Evolutionary conservation across 2,797 vertebrate genomes (phyloP), one percentile per base, ranked within the genome.

Genomic region (Pitangus sulphuratus): DNA sequence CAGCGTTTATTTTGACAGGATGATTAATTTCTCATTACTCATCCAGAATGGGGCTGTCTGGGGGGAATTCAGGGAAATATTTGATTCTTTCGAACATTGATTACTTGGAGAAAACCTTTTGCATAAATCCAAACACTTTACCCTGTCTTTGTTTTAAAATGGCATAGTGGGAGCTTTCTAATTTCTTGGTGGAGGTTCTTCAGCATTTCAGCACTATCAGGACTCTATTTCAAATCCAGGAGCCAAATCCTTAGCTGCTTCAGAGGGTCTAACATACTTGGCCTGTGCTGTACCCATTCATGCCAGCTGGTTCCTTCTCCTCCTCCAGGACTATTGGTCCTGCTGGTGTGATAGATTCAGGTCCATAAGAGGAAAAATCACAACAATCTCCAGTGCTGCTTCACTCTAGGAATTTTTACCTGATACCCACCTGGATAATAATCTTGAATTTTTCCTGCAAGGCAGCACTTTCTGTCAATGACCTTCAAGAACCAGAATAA

Each of bases 11-110:
- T 94, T 74, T 97, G 95, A 95, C 95, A 95, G 87, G 85, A 94
- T 97, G 96, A 97, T 96, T 96, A 94, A 96, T 95, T 96, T 95
- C 89, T 95, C 68, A 68, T 95, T 96, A 86, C 77, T 95, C 45
- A 82, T 91, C 56, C 68, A 91, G 88, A 95, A 87, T 89, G 42
- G 51, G 56, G 17, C 56, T 66, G 37, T 74, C 96, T 88, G 30
- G 22, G 44, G 94, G 93, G 95, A 96, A 91, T 93, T 89, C 25
- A 48, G 65, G 77, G 83, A 93, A 89, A 87, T 93, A 76, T 64
- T 90, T 95, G 74, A 82, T 87, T 93, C 40, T 87, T 90, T 90
- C 60, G 82, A 87, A 90, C 75, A 94, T 26, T 84, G 93, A 95
- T 93, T 93, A 94, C 91, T 89, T 84, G 53, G 56, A 91, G 18